phyloP scores from a whole-genome alignment of 2,888 invertebrate species.

The Amblyjoppa proteus region DNA sequence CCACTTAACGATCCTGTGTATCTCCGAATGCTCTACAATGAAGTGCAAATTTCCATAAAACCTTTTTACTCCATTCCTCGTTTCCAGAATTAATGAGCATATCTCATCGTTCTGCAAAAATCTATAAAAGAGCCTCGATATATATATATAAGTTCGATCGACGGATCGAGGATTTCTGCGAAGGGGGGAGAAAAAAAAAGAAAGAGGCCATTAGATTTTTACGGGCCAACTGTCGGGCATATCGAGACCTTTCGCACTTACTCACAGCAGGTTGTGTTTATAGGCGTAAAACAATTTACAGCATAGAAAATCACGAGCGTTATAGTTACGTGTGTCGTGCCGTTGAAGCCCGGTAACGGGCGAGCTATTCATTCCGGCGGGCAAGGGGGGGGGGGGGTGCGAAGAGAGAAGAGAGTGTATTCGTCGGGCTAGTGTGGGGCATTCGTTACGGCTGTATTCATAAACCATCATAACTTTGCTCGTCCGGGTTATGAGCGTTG shows the following conservation, averaged over 20 bases:
- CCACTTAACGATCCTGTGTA: constrained; percentile 12
- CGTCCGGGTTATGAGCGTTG: constrained; percentile 73
- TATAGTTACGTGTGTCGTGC: constrained; percentile 81
- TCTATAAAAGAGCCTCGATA: neutral
- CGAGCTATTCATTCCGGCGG: constrained; percentile 57
- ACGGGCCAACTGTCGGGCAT: constrained; percentile 81
- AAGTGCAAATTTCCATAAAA: constrained; percentile 26
- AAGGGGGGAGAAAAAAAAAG: constrained; percentile 12
- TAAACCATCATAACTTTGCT: constrained; percentile 83
- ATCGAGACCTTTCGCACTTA: constrained; percentile 60
- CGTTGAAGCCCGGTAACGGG: constrained; percentile 73
- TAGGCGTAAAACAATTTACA: constrained; percentile 84
- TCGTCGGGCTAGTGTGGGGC: constrained; percentile 70
- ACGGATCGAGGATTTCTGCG: neutral
- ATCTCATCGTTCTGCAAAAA: constrained; percentile 7
- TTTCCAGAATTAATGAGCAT: neutral
- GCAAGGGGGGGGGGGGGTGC: constrained; percentile 41
- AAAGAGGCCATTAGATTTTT: constrained; percentile 79
- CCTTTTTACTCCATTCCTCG: neutral
- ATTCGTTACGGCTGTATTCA: constrained; percentile 84
- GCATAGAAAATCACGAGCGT: constrained; percentile 84
- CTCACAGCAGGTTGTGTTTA: constrained; percentile 82
- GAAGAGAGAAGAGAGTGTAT: constrained; percentile 52
- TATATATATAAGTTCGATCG: constrained; percentile 34
- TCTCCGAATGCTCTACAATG: neutral